phyloP scores from a whole-genome alignment of 1,140 invertebrate species.

The Heliconius himera region DNA sequence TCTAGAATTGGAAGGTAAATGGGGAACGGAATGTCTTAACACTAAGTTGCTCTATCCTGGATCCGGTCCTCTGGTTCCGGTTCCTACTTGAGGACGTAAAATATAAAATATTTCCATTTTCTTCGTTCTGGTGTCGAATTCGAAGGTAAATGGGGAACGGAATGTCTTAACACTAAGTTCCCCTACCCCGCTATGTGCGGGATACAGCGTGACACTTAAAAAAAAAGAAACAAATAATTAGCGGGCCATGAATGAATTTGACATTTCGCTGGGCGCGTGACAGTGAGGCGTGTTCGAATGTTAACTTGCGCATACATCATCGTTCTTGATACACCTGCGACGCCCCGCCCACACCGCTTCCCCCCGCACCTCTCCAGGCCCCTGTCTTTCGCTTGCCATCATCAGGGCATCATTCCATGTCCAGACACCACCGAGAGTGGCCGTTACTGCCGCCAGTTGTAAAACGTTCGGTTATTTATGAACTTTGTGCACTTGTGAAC shows the following conservation, averaged over 20 bases:
- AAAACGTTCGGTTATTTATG: conserved; percentile 43
- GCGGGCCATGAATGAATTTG: conserved; percentile 45
- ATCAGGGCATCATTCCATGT: conserved; percentile 67
- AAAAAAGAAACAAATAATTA: conserved; percentile 34
- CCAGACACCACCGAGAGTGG: conserved; percentile 54
- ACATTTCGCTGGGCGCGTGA: conserved; percentile 57
- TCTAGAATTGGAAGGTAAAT: too few relatives aligned
- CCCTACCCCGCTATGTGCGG: too few relatives aligned
- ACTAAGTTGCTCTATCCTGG: too few relatives aligned
- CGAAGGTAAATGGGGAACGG: too few relatives aligned
- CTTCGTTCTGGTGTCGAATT: too few relatives aligned
- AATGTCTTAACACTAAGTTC: too few relatives aligned
- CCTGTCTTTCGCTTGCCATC: conserved; percentile 51
- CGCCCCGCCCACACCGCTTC: conserved; percentile 60
- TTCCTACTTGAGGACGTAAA: too few relatives aligned
- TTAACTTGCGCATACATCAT: conserved; percentile 75
- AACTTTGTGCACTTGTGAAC: conserved; percentile 60
- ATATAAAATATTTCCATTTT: too few relatives aligned
- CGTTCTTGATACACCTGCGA: conserved; percentile 71
- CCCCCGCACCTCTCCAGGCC: conserved; percentile 43
- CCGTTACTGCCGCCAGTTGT: conserved; percentile 41
- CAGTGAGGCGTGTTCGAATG: conserved; percentile 74
- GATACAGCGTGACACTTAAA: too few relatives aligned
- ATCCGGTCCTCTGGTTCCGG: too few relatives aligned
- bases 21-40: too few relatives aligned